Conservation (phyloP, 2,888 invertebrate species). For the Andrena chrysosceles region DNA sequence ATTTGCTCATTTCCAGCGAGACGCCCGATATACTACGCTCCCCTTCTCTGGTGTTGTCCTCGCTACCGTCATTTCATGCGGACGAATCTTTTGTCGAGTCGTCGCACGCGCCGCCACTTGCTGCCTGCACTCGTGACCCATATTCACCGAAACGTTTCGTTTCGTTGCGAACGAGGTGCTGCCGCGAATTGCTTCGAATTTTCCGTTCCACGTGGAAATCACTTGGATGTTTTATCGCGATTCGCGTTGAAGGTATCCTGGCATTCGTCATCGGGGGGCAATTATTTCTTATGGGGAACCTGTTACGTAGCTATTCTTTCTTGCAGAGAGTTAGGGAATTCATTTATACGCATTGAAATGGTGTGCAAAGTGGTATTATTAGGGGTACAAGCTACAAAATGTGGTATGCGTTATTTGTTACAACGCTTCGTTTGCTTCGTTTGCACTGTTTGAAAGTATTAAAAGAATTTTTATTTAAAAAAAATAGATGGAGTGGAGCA, state of each 20-base stretch:
- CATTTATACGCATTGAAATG: no score
- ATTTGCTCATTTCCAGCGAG: constrained; percentile 21
- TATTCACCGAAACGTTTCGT: constrained; percentile 7
- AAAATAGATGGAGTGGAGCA: no score
- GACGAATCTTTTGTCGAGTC: constrained; percentile 22
- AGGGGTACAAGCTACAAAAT: no score
- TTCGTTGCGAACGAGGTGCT: neutral
- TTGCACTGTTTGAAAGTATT: no score
- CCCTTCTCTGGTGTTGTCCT: neutral
- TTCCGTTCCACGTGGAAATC: neutral
- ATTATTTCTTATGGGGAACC: no score
- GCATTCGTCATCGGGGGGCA: no score
- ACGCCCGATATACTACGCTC: constrained; percentile 6
- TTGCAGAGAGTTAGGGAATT: no score
- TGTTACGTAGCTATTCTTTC: no score
- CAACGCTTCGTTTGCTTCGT: no score
- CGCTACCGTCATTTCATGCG: constrained; percentile 39
- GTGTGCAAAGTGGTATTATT: no score
- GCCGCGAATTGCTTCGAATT: neutral
- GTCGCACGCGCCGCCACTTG: neutral
- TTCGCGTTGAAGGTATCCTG: neutral
- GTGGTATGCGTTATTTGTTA: no score
- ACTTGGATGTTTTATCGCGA: neutral
- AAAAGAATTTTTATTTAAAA: no score
- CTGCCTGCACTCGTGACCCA: constrained; percentile 34